Evolutionary conservation across 2,888 invertebrate genomes (phyloP).

Genomic region (Chaetogeoica ovagalla): DNA sequence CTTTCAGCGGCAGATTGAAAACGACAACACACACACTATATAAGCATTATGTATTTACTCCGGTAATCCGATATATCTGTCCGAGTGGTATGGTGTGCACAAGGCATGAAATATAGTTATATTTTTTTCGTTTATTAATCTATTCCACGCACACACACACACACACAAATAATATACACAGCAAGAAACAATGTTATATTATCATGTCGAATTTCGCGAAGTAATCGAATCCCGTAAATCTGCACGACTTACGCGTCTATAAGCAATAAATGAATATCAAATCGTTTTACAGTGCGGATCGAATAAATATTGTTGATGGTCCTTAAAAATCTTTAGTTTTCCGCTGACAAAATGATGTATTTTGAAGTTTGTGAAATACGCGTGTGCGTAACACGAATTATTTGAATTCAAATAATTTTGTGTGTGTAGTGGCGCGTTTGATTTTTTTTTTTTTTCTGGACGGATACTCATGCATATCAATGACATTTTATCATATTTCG

Average conservation of each 20-base stretch:
- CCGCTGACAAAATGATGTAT: too few species aligned
- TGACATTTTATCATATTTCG: too few species aligned
- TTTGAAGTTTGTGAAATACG: too few species aligned
- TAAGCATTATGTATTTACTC: too few species aligned
- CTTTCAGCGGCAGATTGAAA: background rate
- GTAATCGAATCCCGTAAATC: background rate
- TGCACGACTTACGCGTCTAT: too few species aligned
- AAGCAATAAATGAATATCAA: background rate
- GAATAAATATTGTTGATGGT: background rate
- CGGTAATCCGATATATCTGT: background rate
- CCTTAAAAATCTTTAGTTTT: background rate
- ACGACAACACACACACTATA: background rate
- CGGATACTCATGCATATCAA: too few species aligned
- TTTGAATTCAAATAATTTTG: too few species aligned
- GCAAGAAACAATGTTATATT: background rate
- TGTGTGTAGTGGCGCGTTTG: too few species aligned
- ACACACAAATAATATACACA: background rate
- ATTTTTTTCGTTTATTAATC: background rate
- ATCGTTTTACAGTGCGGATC: background rate
- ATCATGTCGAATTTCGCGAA: background rate
- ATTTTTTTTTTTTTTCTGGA: too few species aligned
- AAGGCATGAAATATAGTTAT: background rate
- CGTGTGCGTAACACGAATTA: too few species aligned
- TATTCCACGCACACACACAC: background rate
- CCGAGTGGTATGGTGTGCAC: background rate